A percentile compares a stretch with the other conserved stretches of the same genome.
Conservation (phyloP, 2,888 invertebrate genomes). For the Carpatolechia fugitivella region DNA sequence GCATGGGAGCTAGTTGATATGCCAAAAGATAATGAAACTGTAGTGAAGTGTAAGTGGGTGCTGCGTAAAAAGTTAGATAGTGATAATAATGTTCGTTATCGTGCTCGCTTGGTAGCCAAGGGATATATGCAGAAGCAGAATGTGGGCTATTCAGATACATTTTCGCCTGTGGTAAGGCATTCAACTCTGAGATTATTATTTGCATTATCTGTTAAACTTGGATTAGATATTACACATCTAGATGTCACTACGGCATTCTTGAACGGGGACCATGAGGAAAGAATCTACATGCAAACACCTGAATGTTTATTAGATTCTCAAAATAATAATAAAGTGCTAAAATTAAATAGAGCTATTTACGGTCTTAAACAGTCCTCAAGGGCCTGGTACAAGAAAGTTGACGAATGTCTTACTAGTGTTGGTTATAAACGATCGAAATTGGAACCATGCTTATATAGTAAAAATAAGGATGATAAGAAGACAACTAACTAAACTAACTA, state of each 20-base stretch:
- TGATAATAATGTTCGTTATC: constrained; percentile 23
- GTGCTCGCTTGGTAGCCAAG: constrained; percentile 22
- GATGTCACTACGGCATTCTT: constrained; percentile 24
- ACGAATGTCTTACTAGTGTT: not conserved
- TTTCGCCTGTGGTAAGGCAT: constrained; percentile 20
- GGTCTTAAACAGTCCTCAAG: constrained; percentile 18
- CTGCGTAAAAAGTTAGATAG: constrained; percentile 17
- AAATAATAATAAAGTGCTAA: constrained; percentile 10
- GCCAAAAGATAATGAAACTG: not conserved
- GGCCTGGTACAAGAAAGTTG: not conserved
- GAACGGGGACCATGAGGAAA: constrained; percentile 16
- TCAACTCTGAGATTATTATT: constrained; percentile 17
- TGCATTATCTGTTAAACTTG: constrained; percentile 11
- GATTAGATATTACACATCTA: constrained; percentile 15
- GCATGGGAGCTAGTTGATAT: constrained; percentile 9
- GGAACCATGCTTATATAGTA: not conserved
- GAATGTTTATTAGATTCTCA: constrained; percentile 3
- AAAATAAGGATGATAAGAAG: not conserved
- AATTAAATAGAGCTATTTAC: constrained; percentile 20
- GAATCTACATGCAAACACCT: constrained; percentile 17
- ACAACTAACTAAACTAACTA: too few species aligned
- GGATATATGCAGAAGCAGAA: constrained; percentile 19
- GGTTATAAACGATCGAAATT: not conserved
- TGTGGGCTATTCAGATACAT: constrained; percentile 19
- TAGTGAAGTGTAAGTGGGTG: constrained; percentile 16